Evolutionary conservation across 2,888 invertebrate species (phyloP).

Genomic region (Phyllotreta striolata): DNA sequence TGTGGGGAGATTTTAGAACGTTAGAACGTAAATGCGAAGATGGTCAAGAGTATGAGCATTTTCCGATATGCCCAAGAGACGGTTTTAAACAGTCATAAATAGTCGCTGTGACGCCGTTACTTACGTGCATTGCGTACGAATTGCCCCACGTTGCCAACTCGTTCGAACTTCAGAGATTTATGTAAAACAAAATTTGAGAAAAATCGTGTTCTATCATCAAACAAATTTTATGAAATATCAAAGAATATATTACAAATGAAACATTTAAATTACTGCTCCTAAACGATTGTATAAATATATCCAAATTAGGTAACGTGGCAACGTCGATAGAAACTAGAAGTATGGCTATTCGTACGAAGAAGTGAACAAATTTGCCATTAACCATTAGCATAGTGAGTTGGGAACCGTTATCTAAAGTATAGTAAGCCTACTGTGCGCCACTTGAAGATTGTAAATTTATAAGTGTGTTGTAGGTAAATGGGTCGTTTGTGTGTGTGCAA

Average conservation of each 20-base stretch:
- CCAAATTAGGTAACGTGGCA: no score
- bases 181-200: no score
- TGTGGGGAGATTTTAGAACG: no score
- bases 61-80: conserved; percentile 16
- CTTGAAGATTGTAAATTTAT: conserved; percentile 42
- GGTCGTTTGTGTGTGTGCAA: conserved; percentile 34
- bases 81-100: conserved; percentile 17
- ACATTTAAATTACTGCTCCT: no score
- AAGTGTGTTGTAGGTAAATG: conserved; percentile 45
- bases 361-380: conserved; percentile 43
- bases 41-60: conserved; percentile 24
- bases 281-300: no score
- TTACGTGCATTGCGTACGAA: conserved; percentile 20
- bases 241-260: no score
- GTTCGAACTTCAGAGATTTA: not conserved
- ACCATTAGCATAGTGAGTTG: conserved; percentile 45
- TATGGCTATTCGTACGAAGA: conserved; percentile 29
- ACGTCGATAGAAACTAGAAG: conserved; percentile 14
- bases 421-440: conserved; percentile 14
- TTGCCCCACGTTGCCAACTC: conserved; percentile 20
- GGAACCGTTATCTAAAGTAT: conserved; percentile 44
- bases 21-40: conserved; percentile 18
- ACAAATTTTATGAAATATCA: no score
- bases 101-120: conserved; percentile 24
- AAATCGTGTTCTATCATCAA: no score